Evolutionary conservation across 2,113 vertebrate genomes (phyloP).

Genomic region (Cnemophilus loriae): DNA sequence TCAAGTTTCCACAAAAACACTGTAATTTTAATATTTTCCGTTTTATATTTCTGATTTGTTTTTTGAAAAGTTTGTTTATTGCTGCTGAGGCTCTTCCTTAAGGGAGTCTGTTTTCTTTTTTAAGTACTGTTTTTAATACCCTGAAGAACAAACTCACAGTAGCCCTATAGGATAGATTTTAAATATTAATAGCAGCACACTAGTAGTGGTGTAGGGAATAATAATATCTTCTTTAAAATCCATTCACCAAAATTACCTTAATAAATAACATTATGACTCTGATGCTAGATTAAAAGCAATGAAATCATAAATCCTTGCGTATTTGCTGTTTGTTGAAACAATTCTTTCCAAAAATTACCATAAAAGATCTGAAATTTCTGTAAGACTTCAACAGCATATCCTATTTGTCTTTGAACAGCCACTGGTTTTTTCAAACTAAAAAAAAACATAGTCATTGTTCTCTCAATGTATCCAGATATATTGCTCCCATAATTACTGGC

Average conservation of each 20-base stretch:
- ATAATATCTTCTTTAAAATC: neutral
- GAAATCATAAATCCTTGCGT: neutral
- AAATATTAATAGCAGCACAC: neutral
- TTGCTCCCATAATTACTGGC: neutral
- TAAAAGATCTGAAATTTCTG: neutral
- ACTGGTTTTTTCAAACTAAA: neutral
- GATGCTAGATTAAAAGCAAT: neutral
- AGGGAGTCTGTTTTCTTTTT: neutral
- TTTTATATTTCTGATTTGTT: neutral
- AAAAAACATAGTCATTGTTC: neutral
- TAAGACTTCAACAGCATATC: neutral
- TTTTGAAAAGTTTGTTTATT: neutral
- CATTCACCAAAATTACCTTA: neutral
- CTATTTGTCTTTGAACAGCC: neutral
- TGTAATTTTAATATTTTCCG: neutral
- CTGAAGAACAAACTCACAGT: neutral
- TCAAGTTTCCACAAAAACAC: neutral
- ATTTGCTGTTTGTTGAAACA: neutral
- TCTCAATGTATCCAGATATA: neutral
- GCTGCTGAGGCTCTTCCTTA: neutral
- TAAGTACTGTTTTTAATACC: neutral
- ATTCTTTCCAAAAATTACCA: neutral
- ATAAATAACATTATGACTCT: neutral
- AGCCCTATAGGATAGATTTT: neutral
- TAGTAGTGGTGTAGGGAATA: neutral